These are phyloP conservation scores for Petrocephalus sullivani DNA, from an alignment of 2,797 vertebrate species.

Conservation along the genomic window DNA sequence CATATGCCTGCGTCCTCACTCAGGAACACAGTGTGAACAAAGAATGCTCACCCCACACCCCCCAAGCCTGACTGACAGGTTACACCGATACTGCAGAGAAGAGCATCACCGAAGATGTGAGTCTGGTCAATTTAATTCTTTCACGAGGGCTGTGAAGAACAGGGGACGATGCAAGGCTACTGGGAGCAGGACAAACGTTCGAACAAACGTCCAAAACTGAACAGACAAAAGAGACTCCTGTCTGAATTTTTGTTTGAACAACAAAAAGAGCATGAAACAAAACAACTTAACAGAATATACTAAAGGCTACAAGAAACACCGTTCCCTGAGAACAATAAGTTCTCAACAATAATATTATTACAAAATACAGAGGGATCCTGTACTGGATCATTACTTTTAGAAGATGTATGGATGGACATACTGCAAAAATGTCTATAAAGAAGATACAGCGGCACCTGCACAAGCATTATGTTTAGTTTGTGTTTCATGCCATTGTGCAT, in stretches of 20 bases:
- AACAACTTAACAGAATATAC: background rate
- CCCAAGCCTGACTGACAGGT: background rate
- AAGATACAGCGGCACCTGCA: background rate
- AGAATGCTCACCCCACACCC: background rate
- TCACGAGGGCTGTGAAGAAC: background rate
- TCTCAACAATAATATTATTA: background rate
- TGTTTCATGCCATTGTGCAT: background rate
- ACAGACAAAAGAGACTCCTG: background rate
- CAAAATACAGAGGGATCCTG: background rate
- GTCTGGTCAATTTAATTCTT: background rate
- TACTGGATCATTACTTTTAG: background rate
- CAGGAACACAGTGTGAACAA: constrained; percentile 10
- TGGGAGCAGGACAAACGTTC: background rate
- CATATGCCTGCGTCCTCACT: background rate
- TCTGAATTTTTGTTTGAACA: background rate
- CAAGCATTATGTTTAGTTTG: background rate
- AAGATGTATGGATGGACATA: background rate
- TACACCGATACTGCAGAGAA: constrained; percentile 7
- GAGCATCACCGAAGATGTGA: background rate
- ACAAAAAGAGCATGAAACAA: background rate
- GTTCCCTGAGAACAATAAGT: background rate
- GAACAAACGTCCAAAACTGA: background rate
- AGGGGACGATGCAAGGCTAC: background rate
- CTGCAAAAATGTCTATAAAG: background rate
- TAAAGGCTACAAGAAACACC: background rate